These are phyloP conservation scores for Danio kyathit DNA, from an alignment of 2,797 vertebrate genomes.

Conservation along the genomic window DNA sequence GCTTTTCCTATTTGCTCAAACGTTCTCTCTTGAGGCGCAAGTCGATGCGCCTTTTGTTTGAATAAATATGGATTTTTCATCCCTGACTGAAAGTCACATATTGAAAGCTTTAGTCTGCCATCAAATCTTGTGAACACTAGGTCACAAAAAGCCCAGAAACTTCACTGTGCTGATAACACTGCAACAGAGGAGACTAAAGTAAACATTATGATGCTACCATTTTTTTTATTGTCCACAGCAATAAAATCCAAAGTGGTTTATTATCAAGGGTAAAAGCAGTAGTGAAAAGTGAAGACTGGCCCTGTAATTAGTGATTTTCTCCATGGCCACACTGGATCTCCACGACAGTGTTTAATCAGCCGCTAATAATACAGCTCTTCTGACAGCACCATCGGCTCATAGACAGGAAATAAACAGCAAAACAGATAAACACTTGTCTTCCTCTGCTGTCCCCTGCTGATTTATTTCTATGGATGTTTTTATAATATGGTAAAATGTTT, in stretches of 20 bases:
- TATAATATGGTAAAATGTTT: conserved; percentile 14
- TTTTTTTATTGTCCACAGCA: too few species aligned
- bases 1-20: not conserved
- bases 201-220: too few species aligned
- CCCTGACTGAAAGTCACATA: conserved; percentile 13
- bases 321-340: conserved; percentile 23
- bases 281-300: not conserved
- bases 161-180: too few species aligned
- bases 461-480: not conserved
- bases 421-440: not conserved
- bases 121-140: too few species aligned
- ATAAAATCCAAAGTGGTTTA: too few species aligned
- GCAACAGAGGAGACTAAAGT: too few species aligned
- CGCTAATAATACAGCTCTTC: conserved; percentile 14
- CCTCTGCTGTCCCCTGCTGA: too few species aligned
- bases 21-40: not conserved
- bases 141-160: too few species aligned
- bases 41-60: conserved; percentile 19
- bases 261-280: conserved; percentile 27
- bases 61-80: not conserved
- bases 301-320: conserved; percentile 38
- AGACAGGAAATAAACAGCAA: not conserved
- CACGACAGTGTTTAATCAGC: conserved; percentile 33
- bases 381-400: too few species aligned
- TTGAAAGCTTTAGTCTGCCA: conserved; percentile 5